Evolutionary conservation across 2,797 vertebrate species (phyloP).

Genomic region (Sebastes flavidus): DNA sequence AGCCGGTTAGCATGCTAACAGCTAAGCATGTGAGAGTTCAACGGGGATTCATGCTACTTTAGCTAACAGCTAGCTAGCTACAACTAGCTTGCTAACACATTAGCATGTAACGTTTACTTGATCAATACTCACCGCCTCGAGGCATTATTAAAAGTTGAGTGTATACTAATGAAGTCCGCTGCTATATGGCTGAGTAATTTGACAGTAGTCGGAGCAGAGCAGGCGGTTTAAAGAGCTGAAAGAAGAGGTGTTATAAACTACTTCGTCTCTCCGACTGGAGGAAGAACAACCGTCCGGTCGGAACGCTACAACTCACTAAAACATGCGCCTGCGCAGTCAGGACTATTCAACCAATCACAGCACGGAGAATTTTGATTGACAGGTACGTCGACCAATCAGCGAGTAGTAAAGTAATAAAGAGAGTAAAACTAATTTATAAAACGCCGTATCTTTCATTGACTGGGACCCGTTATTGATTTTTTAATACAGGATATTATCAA

Average conservation of each 20-base stretch:
- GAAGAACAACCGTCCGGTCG: background rate
- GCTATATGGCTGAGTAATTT: background rate
- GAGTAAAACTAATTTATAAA: background rate
- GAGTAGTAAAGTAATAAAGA: no score
- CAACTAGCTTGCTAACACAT: slow-evolving; percentile 13
- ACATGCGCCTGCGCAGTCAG: slow-evolving; percentile 21
- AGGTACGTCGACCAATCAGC: slow-evolving; percentile 13
- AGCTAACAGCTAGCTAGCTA: slow-evolving; percentile 47
- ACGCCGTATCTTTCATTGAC: background rate
- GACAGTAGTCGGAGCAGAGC: background rate
- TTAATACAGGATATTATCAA: background rate
- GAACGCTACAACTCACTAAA: background rate
- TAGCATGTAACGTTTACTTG: background rate
- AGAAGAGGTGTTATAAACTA: slow-evolving; percentile 29
- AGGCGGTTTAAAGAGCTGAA: slow-evolving; percentile 7
- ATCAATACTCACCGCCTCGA: slow-evolving; percentile 80
- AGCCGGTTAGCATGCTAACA: slow-evolving; percentile 68
- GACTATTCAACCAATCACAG: slow-evolving; percentile 30
- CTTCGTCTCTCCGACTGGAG: slow-evolving; percentile 60
- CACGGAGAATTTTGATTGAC: slow-evolving; percentile 7
- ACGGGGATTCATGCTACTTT: background rate
- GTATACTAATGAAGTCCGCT: background rate
- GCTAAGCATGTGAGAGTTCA: slow-evolving; percentile 59
- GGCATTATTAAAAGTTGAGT: slow-evolving; percentile 73
- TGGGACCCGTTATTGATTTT: background rate